Conservation (phyloP, 2,113 vertebrate species). For the Antigone vipio region DNA sequence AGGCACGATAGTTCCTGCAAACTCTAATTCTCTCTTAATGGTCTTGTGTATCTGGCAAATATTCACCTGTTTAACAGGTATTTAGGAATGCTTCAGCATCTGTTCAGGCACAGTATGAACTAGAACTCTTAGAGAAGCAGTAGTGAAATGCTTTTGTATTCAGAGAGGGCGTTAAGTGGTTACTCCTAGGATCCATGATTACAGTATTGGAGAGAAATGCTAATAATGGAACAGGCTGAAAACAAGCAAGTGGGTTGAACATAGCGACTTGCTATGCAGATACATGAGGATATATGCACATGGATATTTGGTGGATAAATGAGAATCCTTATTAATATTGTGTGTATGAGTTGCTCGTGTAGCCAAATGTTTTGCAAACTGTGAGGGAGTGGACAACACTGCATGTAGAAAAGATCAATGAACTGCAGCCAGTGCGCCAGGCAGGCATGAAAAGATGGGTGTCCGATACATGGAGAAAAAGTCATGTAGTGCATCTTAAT, state of each 20-base stretch:
- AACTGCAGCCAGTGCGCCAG: neutral
- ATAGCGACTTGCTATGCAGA: fast-evolving
- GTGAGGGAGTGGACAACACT: neutral
- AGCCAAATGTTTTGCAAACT: neutral
- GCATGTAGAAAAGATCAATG: neutral
- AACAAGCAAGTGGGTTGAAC: neutral
- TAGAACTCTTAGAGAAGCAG: neutral
- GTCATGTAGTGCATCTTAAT: neutral
- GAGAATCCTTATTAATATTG: neutral
- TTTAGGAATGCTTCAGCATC: neutral
- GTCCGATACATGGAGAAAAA: neutral
- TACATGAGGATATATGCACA: neutral
- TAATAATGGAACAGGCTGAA: neutral
- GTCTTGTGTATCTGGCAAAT: neutral
- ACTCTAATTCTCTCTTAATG: neutral
- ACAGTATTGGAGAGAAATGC: neutral
- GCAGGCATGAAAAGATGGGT: neutral
- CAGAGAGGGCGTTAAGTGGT: neutral
- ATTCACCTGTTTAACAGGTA: neutral
- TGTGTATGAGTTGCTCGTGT: neutral
- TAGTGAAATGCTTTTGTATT: neutral
- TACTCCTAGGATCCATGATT: neutral
- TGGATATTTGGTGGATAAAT: neutral
- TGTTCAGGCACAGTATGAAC: neutral
- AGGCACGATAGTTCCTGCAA: neutral